Conservation (phyloP, 2,888 invertebrate species). For the Allophyes oxyacanthae region DNA sequence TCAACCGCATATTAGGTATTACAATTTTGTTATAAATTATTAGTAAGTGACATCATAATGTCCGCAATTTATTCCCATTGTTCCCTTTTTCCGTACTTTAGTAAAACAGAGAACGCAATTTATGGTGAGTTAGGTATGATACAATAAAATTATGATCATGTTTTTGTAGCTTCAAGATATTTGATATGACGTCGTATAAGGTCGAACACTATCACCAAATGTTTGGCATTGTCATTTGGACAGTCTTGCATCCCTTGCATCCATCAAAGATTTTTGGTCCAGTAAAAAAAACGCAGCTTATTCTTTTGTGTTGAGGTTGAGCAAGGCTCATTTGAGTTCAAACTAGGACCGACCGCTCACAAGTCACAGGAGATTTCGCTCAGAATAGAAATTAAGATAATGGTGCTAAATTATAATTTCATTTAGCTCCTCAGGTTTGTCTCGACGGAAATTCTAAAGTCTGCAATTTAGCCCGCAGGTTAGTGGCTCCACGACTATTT, state of each 20-base stretch:
- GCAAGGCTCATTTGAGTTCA: constrained; percentile 8
- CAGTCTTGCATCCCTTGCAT: too few species aligned
- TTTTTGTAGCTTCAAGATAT: constrained; percentile 29
- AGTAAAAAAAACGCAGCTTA: background rate
- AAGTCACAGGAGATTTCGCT: constrained; percentile 3
- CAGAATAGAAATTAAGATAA: constrained; percentile 13
- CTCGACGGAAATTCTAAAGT: constrained; percentile 29
- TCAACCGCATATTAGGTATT: constrained; percentile 41
- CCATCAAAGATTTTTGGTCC: too few species aligned
- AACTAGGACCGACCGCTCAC: constrained; percentile 10
- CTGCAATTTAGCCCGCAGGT: constrained; percentile 37
- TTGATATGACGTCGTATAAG: too few species aligned
- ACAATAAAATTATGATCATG: constrained; percentile 36
- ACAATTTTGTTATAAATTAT: constrained; percentile 39
- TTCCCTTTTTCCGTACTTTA: constrained; percentile 16
- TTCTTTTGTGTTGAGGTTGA: constrained; percentile 4
- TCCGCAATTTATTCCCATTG: constrained; percentile 36
- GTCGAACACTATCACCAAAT: too few species aligned
- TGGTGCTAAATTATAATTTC: constrained; percentile 36
- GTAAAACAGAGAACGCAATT: constrained; percentile 11
- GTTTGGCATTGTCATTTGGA: too few species aligned
- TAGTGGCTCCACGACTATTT: constrained; percentile 33
- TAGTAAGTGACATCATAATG: constrained; percentile 39
- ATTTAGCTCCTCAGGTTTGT: constrained; percentile 27
- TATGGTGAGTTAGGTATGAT: constrained; percentile 22